Evolutionary conservation across 2,113 vertebrate species (phyloP).

Genomic region (Callorhinus ursinus): DNA sequence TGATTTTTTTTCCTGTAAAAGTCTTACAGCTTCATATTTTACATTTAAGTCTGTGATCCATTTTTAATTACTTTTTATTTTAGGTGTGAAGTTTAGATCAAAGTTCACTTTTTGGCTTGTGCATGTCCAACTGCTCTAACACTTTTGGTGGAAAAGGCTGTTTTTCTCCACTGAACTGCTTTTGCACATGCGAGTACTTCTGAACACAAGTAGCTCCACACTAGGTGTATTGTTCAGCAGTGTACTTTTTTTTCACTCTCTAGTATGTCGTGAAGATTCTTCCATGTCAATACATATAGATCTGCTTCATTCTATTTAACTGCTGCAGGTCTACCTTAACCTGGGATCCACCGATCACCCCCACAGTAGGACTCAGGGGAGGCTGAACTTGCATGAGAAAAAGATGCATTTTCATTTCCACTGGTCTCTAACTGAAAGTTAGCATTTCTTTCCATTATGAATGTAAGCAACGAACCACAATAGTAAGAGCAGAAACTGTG

Average conservation of each 20-base stretch:
- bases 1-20: neutral
- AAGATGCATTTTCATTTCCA: neutral
- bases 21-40: neutral
- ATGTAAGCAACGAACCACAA: neutral
- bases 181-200: neutral
- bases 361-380: neutral
- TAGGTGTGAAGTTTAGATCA: neutral
- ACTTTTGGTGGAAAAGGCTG: neutral
- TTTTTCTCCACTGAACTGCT: neutral
- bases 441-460: neutral
- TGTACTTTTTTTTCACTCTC: neutral
- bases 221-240: neutral
- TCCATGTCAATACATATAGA: neutral
- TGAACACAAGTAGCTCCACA: neutral
- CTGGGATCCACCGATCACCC: neutral
- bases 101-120: neutral
- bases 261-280: neutral
- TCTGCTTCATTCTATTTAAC: neutral
- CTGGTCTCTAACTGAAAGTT: neutral
- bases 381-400: neutral
- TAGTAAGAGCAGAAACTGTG: neutral
- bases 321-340: neutral
- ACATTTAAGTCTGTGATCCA: neutral
- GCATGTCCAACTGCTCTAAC: neutral
- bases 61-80: neutral